Evolutionary conservation across 2,797 vertebrate genomes (phyloP), one percentile per base, ranked within the genome.

Genomic region (Ispidina picta): DNA sequence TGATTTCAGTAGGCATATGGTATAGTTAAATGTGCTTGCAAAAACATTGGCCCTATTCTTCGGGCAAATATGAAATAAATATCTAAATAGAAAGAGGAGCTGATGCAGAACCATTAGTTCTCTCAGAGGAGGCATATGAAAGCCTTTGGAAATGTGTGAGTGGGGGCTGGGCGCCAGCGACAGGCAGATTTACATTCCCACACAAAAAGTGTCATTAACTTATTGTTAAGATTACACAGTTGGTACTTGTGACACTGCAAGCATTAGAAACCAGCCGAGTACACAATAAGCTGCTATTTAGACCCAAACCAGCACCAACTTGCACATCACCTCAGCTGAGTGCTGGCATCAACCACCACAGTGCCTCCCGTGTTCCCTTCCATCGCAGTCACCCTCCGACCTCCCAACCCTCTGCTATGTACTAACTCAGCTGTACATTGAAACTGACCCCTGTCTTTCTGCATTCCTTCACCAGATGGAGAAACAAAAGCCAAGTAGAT

Each of bases 1-100:
- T 96, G 93, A 97, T 97, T 97, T 97, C 93, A 96, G 95, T 77
- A 97, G 97, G 97, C 97, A 97, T 98, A 97, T 98, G 97, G 97
- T 97, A 97, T 97, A 97, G 96, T 97, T 97, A 97, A 96, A 97
- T 94, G 89, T 93, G 96, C 97, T 97, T 97, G 97, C 95, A 94
- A 90, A 98, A 97, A 97, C 96, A 97, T 97, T 97, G 97, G 97
- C 97, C 97, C 76, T 46, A 95, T 95, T 96, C 92, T 97, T 96
- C 79, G 91, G 89, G 96, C 96, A 97, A 96, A 96, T 95, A 96
- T 31, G 43, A 96, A 94, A 93, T 94, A 96, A 96, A 91, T 96
- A 96, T 89, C 96, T 89, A 91, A 95, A 89, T 96, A 88, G 92
- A 80, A 95, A 20, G 56, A 29, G 92, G 37, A 15, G 92, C 90